phyloP scores from a whole-genome alignment of 2,797 vertebrate genomes.

The Tenualosa thibaudeaui region DNA sequence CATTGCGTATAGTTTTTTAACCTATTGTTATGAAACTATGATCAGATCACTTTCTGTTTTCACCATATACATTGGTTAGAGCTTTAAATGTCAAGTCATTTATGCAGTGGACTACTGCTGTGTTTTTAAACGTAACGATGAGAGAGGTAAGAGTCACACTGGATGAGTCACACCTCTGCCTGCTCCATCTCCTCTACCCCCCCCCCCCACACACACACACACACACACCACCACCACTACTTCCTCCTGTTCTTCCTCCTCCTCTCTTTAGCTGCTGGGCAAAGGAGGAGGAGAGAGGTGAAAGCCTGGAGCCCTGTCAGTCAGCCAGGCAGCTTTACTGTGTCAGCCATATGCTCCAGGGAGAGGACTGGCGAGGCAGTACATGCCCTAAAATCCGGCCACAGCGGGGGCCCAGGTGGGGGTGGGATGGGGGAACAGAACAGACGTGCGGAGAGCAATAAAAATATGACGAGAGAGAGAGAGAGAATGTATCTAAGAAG shows the following conservation, averaged over 20 bases:
- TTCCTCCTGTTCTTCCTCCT: conserved; percentile 5
- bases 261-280: conserved; percentile 27
- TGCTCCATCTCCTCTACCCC: neutral
- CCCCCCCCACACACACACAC: no score
- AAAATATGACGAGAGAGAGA: neutral
- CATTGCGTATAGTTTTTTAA: no score
- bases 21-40: neutral
- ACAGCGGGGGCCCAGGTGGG: conserved; percentile 22
- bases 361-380: conserved; percentile 25
- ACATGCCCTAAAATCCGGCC: conserved; percentile 32
- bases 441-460: conserved; percentile 4
- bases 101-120: neutral
- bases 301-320: conserved; percentile 32
- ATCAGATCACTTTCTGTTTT: neutral
- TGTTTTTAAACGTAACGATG: neutral
- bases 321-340: conserved; percentile 42
- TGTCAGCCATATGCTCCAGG: conserved; percentile 43
- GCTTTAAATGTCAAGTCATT: neutral
- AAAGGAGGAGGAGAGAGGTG: conserved; percentile 33
- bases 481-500: neutral
- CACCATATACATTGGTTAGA: neutral
- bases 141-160: conserved; percentile 38
- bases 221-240: neutral
- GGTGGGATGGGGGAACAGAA: neutral
- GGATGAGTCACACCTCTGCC: conserved; percentile 29